Base-by-base conservation (phyloP, 2,888 invertebrate genomes). In the Chrysolina americana region DNA sequence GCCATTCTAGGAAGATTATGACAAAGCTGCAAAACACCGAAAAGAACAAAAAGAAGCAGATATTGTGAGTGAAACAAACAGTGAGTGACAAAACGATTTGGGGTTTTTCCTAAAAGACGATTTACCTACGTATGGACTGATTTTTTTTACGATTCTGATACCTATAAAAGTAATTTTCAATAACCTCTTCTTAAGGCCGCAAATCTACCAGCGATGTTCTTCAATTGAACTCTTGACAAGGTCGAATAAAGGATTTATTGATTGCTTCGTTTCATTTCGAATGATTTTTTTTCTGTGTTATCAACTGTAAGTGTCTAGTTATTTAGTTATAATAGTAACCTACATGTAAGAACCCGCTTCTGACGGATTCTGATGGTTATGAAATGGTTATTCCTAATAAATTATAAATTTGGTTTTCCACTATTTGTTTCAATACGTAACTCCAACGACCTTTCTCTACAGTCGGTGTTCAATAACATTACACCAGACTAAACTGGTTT, bases 1-100 rank as follows among this genome's bases (percentile, higher is more conserved):
- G 98, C 81, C 97, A 98, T 91, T 95, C 96, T 69, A 93, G 98
- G 88, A 98, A 98, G 91, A 93, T 96, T 86, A 90, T 94, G 47
- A 95, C 94, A 73, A 97, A 97, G 89, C 87, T 96, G 80, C 92
- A 93, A 87, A 97, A 97, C 87, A 93, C 95, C 44, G 94, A 96
- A 88, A 92, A 92, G 82, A 96, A 96, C 87, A 94, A 93, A 88
- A 94, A 94, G 84, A 80, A 73, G 50, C 62, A 72, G 50, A 41
- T 68, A 5, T 28, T 36, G n/a, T 64, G 70, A 50, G 36, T 56
- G 48, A 47, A 71, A 41, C 5, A 15, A 15, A 63, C 63, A 9
- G 68, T 44, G 69, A 71, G 64, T 41, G 59, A 59, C 17, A 65
- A 65, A 65, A 62, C 65, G 59, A 10, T 17, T 50, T 41, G 17